A percentile compares a stretch with the other conserved stretches of the same genome.
Conservation (phyloP, 2,797 vertebrate genomes). For the Vespertilio murinus region DNA sequence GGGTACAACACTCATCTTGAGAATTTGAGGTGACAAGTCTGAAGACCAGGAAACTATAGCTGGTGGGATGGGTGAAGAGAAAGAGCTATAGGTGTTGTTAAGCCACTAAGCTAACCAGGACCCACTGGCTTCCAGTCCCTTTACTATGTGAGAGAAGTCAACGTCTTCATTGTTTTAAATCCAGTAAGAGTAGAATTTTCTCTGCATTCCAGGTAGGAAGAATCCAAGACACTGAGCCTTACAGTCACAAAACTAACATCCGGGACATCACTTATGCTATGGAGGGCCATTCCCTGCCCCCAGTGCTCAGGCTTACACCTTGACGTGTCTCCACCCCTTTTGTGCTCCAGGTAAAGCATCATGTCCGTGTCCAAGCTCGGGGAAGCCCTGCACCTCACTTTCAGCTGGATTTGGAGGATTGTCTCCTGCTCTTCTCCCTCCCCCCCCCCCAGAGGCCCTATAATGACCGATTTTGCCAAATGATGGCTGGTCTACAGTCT, state of each 20-base stretch:
- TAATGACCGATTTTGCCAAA: constrained; percentile 79
- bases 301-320: neutral
- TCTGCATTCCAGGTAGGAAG: neutral
- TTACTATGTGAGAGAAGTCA: neutral
- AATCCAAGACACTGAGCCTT: neutral
- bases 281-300: neutral
- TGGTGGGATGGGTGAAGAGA: neutral
- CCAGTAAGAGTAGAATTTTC: neutral
- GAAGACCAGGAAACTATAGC: neutral
- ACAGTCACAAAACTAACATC: neutral
- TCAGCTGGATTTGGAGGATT: neutral
- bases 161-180: neutral
- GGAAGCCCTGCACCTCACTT: neutral
- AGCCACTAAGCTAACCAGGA: neutral
- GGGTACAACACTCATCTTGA: neutral
- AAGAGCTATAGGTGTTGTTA: neutral
- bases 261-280: neutral
- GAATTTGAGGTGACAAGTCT: neutral
- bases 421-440: constrained; percentile 32
- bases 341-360: neutral
- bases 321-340: neutral
- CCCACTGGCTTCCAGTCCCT: neutral
- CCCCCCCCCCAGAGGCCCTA: constrained; percentile 6
- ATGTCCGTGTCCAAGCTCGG: neutral
- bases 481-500: constrained; percentile 77